A percentile compares a stretch with the other conserved stretches of the same genome.
Conservation (phyloP, 2,888 invertebrate species). For the Scrobipalpa costella region DNA sequence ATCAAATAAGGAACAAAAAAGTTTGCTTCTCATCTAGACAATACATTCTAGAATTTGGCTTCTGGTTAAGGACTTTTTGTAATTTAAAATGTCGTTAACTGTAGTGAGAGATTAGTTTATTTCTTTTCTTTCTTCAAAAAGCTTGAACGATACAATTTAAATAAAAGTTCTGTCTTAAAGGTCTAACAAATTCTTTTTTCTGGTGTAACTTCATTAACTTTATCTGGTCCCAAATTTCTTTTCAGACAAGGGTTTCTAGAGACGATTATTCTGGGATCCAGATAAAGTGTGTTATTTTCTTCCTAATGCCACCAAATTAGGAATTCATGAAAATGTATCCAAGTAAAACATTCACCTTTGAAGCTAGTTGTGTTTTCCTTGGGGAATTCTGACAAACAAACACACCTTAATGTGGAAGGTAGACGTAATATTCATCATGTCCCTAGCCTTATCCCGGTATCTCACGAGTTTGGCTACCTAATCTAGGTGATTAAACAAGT, state of each 20-base stretch:
- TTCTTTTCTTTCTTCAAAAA: no score
- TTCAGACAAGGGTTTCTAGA: slow-evolving; percentile 4
- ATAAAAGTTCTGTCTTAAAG: not conserved
- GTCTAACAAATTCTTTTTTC: not conserved
- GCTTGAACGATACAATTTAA: not conserved
- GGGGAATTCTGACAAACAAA: not conserved
- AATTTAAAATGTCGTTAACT: no score
- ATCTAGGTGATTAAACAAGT: no score
- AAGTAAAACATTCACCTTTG: slow-evolving; percentile 11
- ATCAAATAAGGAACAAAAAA: no score
- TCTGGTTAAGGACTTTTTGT: not conserved
- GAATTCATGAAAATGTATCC: slow-evolving; percentile 15
- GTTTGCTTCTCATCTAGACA: no score
- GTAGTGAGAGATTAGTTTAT: no score
- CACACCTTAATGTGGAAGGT: not conserved
- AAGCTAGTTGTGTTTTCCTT: slow-evolving; percentile 7
- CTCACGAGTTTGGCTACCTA: no score
- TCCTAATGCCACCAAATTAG: slow-evolving; percentile 17
- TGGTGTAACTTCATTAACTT: not conserved
- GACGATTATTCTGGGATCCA: not conserved
- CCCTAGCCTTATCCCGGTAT: no score
- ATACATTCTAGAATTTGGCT: no score
- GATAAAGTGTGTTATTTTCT: slow-evolving; percentile 17
- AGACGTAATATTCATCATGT: no score
- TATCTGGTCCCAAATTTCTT: not conserved